phyloP scores from a whole-genome alignment of 1,140 invertebrate species.

The Drosophila hydei region DNA sequence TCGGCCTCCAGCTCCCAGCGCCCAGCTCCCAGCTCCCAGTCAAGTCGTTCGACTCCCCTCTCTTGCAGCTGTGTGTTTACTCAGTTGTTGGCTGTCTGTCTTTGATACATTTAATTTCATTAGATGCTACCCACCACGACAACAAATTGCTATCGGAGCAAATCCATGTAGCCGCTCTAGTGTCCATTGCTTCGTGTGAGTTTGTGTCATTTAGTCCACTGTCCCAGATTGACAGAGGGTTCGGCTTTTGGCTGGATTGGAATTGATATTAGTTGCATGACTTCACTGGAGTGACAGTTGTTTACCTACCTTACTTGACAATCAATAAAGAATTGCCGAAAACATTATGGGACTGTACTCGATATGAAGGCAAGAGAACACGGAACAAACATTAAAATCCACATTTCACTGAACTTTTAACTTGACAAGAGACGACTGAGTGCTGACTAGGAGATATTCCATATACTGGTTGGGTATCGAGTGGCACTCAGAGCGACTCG shows the following conservation, averaged over 20 bases:
- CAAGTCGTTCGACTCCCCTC: not conserved
- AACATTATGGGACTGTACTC: not conserved
- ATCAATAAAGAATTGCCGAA: not conserved
- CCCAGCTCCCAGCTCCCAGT: not conserved
- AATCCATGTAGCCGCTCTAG: not conserved
- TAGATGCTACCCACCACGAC: constrained; percentile 32
- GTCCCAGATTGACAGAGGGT: constrained; percentile 5
- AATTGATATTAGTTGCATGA: not conserved
- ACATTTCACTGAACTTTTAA: too few species aligned
- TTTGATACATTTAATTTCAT: constrained; percentile 69
- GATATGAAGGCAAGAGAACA: not conserved
- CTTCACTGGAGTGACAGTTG: constrained; percentile 11
- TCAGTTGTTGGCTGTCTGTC: constrained; percentile 30
- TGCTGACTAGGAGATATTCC: too few species aligned
- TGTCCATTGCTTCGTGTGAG: not conserved
- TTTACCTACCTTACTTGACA: not conserved
- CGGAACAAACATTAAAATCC: not conserved
- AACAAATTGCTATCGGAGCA: constrained; percentile 10
- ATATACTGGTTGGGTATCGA: too few species aligned
- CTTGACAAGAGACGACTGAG: too few species aligned
- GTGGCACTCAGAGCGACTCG: too few species aligned
- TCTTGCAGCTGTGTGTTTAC: constrained; percentile 9
- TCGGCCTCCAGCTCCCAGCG: not conserved
- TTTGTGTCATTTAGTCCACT: constrained; percentile 20
- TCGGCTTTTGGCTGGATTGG: not conserved